A percentile compares a stretch with the other conserved stretches of the same genome.
These are phyloP conservation scores for Melanotaenia nigrans DNA, from an alignment of 2,797 vertebrate genomes.

Conservation along the genomic window DNA sequence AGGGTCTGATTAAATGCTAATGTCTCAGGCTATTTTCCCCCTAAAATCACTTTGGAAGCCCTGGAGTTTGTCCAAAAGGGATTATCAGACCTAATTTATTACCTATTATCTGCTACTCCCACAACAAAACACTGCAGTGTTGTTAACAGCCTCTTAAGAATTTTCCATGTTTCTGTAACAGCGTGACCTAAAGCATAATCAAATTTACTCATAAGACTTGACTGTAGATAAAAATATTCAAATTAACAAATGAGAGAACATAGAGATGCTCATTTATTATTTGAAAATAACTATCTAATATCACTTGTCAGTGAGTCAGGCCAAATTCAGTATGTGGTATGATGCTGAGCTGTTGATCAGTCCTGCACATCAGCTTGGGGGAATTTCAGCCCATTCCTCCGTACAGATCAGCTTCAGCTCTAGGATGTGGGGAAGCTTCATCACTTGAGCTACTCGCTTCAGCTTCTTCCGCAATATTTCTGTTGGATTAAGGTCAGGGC, in stretches of 20 bases:
- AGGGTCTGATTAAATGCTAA: slow-evolving; percentile 36
- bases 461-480: not conserved
- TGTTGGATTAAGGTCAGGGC: slow-evolving; percentile 1
- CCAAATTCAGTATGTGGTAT: not conserved
- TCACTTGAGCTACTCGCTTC: not conserved
- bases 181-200: not conserved
- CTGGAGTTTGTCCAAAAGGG: slow-evolving; percentile 31
- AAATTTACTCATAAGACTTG: not conserved
- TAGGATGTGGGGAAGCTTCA: not conserved
- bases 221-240: not conserved
- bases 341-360: not conserved
- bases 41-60: not conserved
- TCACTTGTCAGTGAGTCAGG: not conserved
- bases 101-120: slow-evolving; percentile 8
- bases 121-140: slow-evolving; percentile 14
- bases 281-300: not conserved
- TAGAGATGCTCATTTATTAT: not conserved
- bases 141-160: not conserved
- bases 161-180: not conserved
- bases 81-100: slow-evolving; percentile 22
- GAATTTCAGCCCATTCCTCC: not conserved
- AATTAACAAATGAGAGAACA: not conserved
- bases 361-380: not conserved
- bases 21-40: slow-evolving; percentile 13
- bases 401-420: not conserved